Evolutionary conservation across 2,113 vertebrate species (phyloP), one percentile per base, ranked within the genome.

Genomic region (Formicarius rufipectus): DNA sequence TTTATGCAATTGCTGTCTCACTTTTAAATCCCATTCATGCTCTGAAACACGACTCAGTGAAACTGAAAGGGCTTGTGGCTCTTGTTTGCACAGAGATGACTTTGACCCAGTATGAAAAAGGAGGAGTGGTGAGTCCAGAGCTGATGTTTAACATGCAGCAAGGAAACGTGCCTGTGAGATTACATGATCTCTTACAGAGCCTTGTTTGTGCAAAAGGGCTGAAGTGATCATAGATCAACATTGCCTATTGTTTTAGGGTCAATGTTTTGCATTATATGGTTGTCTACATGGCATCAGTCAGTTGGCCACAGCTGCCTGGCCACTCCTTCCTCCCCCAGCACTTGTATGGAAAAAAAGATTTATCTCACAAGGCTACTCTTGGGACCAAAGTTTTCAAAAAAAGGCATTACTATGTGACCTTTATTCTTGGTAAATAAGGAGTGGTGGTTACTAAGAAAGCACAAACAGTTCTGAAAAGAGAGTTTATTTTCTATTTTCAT

Each of bases 361-460:
- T 82, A 45, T 84, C 79, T 96, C 81, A 49, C 42, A 47, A 77
- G 69, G 35, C 72, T 77, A 50, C 91, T 71, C 89, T 31, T 55
- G 95, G 85, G 91, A 93, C 76, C 49, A 81, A 89, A 84, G 33
- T 68, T 95, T 93, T 91, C 49, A 90, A n/a, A 91, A 63, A 78
- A 95, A 84, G 40, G 6, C 87, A 79, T 72, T 63, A 60, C 53
- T 86, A 1, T 78, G 69, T 96, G 86, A 92, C 60, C 59, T 64
- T 90, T 95, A 72, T 81, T 89, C 96, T 90, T 89, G 90, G 93
- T 95, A 95, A 95, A 90, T 84, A 88, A 94, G 93, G 95, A 90
- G 90, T 84, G 90, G 76, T 75, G 76, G 56, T 56, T 93, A 81
- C 83, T 94, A 33, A 86, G 68, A 96, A 81, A 95, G 96, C 76